Percentiles rank a stretch among this genome's conserved stretches.
Evolutionary conservation across 2,888 invertebrate species (phyloP).

Genomic region (Erebia ligea): DNA sequence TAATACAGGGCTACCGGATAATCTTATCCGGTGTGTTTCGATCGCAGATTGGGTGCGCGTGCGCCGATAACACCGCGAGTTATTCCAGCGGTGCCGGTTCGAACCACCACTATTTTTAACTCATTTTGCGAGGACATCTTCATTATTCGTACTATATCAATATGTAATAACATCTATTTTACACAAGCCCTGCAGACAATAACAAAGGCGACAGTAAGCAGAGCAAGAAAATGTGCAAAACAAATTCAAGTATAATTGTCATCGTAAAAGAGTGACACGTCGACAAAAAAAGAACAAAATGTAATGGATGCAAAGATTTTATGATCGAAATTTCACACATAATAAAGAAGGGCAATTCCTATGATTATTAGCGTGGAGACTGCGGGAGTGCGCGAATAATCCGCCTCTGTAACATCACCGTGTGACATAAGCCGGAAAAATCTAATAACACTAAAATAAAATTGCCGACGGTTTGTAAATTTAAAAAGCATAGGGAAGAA

Average conservation of each 20-base stretch:
- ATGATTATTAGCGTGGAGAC: conserved; percentile 82
- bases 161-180: conserved; percentile 1
- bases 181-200: background rate
- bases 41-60: conserved; percentile 83
- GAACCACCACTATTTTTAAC: conserved; percentile 75
- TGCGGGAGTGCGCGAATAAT: conserved; percentile 80
- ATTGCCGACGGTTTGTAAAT: conserved; percentile 81
- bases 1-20: conserved; percentile 83
- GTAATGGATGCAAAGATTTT: conserved; percentile 47
- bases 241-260: conserved; percentile 1
- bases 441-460: conserved; percentile 84
- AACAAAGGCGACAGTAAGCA: background rate
- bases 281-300: conserved; percentile 33
- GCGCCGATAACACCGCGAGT: conserved; percentile 78
- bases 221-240: background rate
- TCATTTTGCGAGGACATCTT: conserved; percentile 77
- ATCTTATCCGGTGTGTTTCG: conserved; percentile 82
- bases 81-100: conserved; percentile 78
- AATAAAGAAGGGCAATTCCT: conserved; percentile 82
- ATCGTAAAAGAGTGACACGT: background rate
- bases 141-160: conserved; percentile 69
- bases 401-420: conserved; percentile 74
- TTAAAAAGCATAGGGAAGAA: conserved; percentile 78
- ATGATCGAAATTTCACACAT: conserved; percentile 80
- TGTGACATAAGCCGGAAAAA: conserved; percentile 83